phyloP scores from a whole-genome alignment of 2,888 invertebrate genomes.

The Dexiosoma caninum region DNA sequence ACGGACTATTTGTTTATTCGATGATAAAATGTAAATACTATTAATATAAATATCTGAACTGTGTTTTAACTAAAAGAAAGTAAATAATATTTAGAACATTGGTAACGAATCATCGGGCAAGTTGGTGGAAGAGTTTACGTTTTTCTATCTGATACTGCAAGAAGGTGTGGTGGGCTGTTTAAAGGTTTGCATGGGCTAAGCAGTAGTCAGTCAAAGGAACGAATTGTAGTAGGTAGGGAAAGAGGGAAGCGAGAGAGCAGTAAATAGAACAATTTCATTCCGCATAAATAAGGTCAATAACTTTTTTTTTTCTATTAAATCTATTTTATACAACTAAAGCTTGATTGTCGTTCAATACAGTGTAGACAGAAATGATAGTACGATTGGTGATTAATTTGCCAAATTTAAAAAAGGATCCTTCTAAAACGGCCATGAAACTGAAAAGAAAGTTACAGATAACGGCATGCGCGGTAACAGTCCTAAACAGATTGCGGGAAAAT shows the following conservation, averaged over 20 bases:
- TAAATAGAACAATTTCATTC: too few relatives aligned
- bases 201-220: not conserved
- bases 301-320: not conserved
- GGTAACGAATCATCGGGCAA: slow-evolving; percentile 42
- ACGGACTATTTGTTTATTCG: slow-evolving; percentile 23
- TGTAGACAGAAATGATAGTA: too few relatives aligned
- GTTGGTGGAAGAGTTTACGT: slow-evolving; percentile 16
- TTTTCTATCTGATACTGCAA: not conserved
- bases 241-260: too few relatives aligned
- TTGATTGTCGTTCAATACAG: not conserved
- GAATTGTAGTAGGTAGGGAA: not conserved
- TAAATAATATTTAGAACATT: slow-evolving; percentile 42
- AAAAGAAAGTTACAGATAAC: too few relatives aligned
- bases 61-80: not conserved
- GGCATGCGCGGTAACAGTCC: too few relatives aligned
- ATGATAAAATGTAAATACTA: not conserved
- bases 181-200: not conserved
- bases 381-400: too few relatives aligned
- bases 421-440: too few relatives aligned
- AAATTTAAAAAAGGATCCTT: too few relatives aligned
- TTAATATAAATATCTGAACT: not conserved
- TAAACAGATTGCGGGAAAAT: too few relatives aligned
- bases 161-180: slow-evolving; percentile 31
- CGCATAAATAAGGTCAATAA: too few relatives aligned
- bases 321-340: not conserved